phyloP scores from a whole-genome alignment of 1,140 invertebrate genomes.

The Drosophila neocordata region DNA sequence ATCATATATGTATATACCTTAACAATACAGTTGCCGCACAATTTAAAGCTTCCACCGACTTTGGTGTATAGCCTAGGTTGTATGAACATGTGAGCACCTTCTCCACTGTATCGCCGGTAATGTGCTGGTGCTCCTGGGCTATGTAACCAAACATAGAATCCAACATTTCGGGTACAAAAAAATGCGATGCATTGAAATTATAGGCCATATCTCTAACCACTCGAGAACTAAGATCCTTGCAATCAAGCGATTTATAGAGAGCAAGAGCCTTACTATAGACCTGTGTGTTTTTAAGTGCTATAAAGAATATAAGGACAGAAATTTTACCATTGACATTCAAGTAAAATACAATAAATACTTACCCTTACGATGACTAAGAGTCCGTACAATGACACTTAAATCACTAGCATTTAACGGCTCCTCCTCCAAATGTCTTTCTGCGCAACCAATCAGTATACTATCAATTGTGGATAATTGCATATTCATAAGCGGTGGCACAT shows the following conservation, averaged over 20 bases:
- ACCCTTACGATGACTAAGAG: constrained; percentile 74
- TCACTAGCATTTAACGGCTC: constrained; percentile 56
- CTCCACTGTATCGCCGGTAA: constrained; percentile 83
- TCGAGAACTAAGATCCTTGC: constrained; percentile 79
- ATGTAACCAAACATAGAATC: constrained; percentile 83
- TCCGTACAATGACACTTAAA: constrained; percentile 68
- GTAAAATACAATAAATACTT: constrained; percentile 15
- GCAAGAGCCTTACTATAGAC: constrained; percentile 58
- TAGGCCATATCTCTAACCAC: constrained; percentile 81
- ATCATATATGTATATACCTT: constrained; percentile 45
- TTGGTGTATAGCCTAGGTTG: constrained; percentile 83
- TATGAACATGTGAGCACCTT: constrained; percentile 83
- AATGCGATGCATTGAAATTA: constrained; percentile 74
- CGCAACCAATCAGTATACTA: constrained; percentile 59
- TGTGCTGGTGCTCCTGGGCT: constrained; percentile 66
- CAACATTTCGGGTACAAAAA: constrained; percentile 81
- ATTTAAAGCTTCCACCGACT: constrained; percentile 75
- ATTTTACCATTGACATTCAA: too few species aligned
- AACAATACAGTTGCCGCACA: constrained; percentile 53
- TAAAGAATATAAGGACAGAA: not conserved
- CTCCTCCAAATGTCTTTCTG: constrained; percentile 56
- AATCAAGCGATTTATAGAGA: constrained; percentile 54
- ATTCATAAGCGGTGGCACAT: constrained; percentile 42
- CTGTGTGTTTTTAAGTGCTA: constrained; percentile 58
- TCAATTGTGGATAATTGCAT: constrained; percentile 73